These are phyloP conservation scores for Melanchra persicariae DNA, from an alignment of 2,888 invertebrate genomes.

Conservation along the genomic window DNA sequence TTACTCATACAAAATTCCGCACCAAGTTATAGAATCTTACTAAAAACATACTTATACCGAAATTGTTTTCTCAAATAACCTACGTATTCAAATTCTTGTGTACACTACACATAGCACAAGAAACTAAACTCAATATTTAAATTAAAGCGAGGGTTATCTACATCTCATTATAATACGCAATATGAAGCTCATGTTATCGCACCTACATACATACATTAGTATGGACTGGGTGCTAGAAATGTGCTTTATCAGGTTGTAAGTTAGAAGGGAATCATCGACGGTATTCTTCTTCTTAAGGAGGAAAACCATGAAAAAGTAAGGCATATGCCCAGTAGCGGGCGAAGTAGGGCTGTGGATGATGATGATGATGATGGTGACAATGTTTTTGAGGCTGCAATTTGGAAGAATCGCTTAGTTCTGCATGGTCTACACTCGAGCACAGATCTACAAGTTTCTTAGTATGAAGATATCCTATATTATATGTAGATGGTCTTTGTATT, in stretches of 20 bases:
- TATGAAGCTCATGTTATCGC: conserved; percentile 51
- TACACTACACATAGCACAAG: conserved; percentile 46
- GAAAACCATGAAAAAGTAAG: neutral
- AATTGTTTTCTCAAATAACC: conserved; percentile 57
- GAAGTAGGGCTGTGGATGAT: neutral
- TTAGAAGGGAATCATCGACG: neutral
- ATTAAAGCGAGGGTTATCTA: conserved; percentile 64
- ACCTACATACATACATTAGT: conserved; percentile 30
- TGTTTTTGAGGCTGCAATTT: neutral
- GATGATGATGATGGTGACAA: neutral
- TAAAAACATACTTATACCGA: conserved; percentile 36
- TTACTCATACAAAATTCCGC: conserved; percentile 5
- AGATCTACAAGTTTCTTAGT: neutral
- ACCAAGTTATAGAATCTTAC: conserved; percentile 7
- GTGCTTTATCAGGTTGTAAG: conserved; percentile 8
- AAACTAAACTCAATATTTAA: conserved; percentile 66
- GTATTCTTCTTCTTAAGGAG: neutral
- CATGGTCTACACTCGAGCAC: neutral
- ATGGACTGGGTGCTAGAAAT: conserved; percentile 19
- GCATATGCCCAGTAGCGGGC: neutral
- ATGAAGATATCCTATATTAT: neutral
- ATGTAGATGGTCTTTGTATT: neutral
- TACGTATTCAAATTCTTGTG: conserved; percentile 59
- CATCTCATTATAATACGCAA: conserved; percentile 66
- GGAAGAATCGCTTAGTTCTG: neutral